phyloP scores from a whole-genome alignment of 2,888 invertebrate genomes.

The Phengaris alcon region DNA sequence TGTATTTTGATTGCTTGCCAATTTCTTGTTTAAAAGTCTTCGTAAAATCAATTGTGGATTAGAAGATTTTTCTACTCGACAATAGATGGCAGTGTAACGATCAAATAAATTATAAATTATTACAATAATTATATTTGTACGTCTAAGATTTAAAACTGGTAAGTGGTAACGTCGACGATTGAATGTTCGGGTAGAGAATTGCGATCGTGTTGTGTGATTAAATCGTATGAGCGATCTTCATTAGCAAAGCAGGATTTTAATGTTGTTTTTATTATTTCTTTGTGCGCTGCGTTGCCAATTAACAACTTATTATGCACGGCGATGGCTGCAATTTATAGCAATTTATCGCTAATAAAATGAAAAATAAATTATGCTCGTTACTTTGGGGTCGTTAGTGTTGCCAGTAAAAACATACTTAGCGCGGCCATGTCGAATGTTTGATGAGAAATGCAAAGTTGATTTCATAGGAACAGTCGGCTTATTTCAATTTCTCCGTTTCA shows the following conservation, averaged over 20 bases:
- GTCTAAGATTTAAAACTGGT: constrained; percentile 19
- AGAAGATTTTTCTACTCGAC: background rate
- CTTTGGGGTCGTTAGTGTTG: constrained; percentile 33
- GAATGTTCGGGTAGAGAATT: constrained; percentile 44
- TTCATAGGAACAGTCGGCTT: constrained; percentile 12
- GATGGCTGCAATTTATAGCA: constrained; percentile 37
- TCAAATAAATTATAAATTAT: background rate
- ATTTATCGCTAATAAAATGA: constrained; percentile 33
- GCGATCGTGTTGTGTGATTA: constrained; percentile 49
- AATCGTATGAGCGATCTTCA: constrained; percentile 54
- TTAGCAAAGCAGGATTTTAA: constrained; percentile 46
- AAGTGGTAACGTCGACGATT: constrained; percentile 34
- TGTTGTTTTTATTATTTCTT: constrained; percentile 39
- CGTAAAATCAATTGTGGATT: background rate
- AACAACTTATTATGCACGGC: constrained; percentile 1
- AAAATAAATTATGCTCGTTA: constrained; percentile 32
- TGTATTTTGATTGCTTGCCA: too few relatives aligned
- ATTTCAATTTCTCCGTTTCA: constrained; percentile 13
- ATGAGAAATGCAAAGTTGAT: constrained; percentile 23
- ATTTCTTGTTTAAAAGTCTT: background rate
- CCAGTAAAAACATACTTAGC: constrained; percentile 30
- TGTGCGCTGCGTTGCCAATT: constrained; percentile 34
- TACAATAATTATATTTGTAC: background rate
- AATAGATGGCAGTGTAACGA: constrained; percentile 7
- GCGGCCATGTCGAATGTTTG: constrained; percentile 18